These are phyloP conservation scores for Thinocorus orbignyianus DNA, from an alignment of 2,113 vertebrate genomes.

Conservation along the genomic window DNA sequence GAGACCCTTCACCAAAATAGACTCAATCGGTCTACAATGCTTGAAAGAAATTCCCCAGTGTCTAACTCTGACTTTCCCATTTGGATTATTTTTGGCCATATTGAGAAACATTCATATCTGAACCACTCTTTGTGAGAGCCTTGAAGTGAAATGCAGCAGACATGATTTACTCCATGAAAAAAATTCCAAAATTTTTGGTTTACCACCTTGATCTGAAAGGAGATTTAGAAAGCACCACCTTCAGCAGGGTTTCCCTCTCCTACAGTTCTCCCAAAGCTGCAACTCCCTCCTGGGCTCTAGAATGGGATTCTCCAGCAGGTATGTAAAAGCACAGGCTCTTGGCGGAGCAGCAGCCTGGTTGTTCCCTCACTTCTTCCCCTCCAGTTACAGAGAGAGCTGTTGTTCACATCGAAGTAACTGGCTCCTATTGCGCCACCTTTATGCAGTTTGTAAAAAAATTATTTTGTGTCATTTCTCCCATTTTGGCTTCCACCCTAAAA, in stretches of 20 bases:
- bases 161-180: not conserved
- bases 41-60: not conserved
- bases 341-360: not conserved
- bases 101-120: not conserved
- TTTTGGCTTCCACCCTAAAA: not conserved
- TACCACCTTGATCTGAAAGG: not conserved
- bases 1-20: not conserved
- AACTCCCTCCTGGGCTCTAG: not conserved
- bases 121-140: not conserved
- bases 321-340: not conserved
- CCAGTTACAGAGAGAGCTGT: not conserved
- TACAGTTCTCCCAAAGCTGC: not conserved
- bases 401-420: not conserved
- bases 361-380: not conserved
- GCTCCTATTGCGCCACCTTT: not conserved
- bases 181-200: not conserved
- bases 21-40: not conserved
- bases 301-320: not conserved
- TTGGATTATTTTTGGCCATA: not conserved
- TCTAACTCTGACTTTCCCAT: not conserved
- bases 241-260: not conserved
- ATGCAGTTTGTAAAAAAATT: not conserved
- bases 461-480: not conserved
- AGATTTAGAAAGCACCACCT: not conserved
- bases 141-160: not conserved